Conservation (phyloP, 2,113 vertebrate genomes). For the Ammodytes dubius region DNA sequence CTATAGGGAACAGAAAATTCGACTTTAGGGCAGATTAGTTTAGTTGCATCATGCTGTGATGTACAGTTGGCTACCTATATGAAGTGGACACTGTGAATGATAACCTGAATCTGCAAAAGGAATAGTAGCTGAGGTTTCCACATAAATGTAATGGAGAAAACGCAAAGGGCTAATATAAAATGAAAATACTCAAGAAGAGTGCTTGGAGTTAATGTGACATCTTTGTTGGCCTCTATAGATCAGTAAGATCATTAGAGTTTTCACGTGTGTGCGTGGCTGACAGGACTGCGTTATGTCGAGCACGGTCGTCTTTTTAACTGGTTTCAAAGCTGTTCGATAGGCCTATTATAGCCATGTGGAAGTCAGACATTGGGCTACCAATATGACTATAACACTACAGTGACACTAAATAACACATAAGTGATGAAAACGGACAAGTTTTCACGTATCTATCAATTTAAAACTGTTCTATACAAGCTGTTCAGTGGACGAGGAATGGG, state of each 20-base stretch:
- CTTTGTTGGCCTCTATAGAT: no score
- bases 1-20: neutral
- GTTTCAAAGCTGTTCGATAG: neutral
- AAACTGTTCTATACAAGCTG: neutral
- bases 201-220: no score
- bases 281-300: neutral
- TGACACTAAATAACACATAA: neutral
- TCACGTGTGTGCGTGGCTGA: neutral
- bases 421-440: neutral
- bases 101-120: neutral
- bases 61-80: neutral
- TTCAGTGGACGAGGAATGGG: no score
- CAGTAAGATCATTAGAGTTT: no score
- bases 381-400: no score
- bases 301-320: neutral
- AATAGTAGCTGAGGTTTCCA: no score
- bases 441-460: neutral
- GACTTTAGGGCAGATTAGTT: neutral
- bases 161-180: neutral
- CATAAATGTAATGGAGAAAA: neutral
- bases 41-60: no score
- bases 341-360: no score
- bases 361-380: neutral
- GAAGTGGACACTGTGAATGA: neutral
- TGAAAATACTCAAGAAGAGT: neutral